A percentile compares a stretch with the other conserved stretches of the same genome.
phyloP scores from a whole-genome alignment of 2,888 invertebrate species.

The Chalcosyrphus nemorum region DNA sequence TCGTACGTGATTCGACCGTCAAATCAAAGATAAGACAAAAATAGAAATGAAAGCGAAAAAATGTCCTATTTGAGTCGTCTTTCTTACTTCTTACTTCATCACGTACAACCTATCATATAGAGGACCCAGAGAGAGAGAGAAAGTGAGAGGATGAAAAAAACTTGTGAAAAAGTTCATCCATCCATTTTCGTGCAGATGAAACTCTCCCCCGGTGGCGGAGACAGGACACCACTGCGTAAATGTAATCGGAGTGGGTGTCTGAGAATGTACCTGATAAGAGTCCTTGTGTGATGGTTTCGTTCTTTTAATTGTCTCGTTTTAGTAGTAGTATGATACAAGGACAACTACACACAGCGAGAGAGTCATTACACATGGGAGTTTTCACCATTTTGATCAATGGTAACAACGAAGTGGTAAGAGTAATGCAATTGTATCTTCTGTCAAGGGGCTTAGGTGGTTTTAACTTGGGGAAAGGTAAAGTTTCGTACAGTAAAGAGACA shows the following conservation, averaged over 20 bases:
- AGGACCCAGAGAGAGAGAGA: neutral
- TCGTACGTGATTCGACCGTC: slow-evolving; percentile 36
- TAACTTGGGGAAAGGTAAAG: neutral
- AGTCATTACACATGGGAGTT: neutral
- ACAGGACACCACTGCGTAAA: slow-evolving; percentile 6
- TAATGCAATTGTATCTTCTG: neutral
- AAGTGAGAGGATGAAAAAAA: neutral
- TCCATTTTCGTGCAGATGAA: neutral
- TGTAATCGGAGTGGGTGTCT: slow-evolving; percentile 25
- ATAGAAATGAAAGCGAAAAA: neutral
- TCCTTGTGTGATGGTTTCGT: slow-evolving; percentile 13
- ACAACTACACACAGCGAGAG: neutral
- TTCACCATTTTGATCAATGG: neutral
- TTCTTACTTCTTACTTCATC: slow-evolving; percentile 1
- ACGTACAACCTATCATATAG: slow-evolving; percentile 12
- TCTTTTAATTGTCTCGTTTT: slow-evolving; percentile 43
- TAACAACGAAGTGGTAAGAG: neutral
- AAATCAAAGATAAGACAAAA: slow-evolving; percentile 37
- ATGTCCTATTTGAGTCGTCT: neutral
- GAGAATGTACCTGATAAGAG: neutral
- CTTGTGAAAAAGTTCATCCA: slow-evolving; percentile 13
- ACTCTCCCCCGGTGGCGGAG: neutral
- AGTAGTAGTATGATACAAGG: slow-evolving; percentile 26
- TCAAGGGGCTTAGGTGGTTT: neutral
- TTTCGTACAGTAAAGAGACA: neutral